Evolutionary conservation across 1,140 invertebrate genomes (phyloP).

Genomic region (Pachypsylla venusta): DNA sequence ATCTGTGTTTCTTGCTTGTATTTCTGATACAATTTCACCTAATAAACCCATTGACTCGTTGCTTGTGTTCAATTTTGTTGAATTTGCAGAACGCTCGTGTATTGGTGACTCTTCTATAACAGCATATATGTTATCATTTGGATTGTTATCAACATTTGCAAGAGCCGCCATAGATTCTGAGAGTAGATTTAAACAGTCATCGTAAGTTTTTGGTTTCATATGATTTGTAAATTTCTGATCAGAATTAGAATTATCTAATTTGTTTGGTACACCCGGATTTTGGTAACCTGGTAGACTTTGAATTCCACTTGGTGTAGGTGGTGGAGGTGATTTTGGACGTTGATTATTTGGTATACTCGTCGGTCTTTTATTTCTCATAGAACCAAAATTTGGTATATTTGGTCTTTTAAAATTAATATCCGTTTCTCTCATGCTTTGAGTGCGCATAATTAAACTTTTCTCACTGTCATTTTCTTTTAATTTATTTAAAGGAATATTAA

Average conservation of each 20-base stretch:
- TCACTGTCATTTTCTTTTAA: constrained; percentile 32
- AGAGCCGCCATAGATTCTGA: constrained; percentile 30
- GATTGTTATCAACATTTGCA: constrained; percentile 42
- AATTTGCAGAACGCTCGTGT: constrained; percentile 22
- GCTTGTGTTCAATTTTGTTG: background rate
- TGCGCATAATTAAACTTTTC: constrained; percentile 42
- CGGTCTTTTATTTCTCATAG: constrained; percentile 58
- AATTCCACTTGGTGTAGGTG: constrained; percentile 38
- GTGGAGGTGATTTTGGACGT: constrained; percentile 46
- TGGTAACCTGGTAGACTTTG: constrained; percentile 17
- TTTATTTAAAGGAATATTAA: constrained; percentile 38
- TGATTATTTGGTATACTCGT: constrained; percentile 44
- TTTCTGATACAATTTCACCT: constrained; percentile 71
- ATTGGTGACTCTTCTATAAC: constrained; percentile 59
- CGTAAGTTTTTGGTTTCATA: constrained; percentile 37
- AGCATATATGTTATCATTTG: constrained; percentile 64
- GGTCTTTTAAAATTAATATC: constrained; percentile 38
- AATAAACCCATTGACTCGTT: constrained; percentile 49
- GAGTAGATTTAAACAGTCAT: constrained; percentile 56
- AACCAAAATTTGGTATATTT: constrained; percentile 57
- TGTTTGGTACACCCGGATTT: constrained; percentile 26
- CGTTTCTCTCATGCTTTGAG: constrained; percentile 55
- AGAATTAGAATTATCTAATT: constrained; percentile 9
- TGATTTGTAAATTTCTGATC: background rate
- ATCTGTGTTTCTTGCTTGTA: constrained; percentile 65